A percentile compares a stretch with the other conserved stretches of the same genome.
Conservation (phyloP, 1,140 invertebrate species). For the Diorhabda elongata region DNA sequence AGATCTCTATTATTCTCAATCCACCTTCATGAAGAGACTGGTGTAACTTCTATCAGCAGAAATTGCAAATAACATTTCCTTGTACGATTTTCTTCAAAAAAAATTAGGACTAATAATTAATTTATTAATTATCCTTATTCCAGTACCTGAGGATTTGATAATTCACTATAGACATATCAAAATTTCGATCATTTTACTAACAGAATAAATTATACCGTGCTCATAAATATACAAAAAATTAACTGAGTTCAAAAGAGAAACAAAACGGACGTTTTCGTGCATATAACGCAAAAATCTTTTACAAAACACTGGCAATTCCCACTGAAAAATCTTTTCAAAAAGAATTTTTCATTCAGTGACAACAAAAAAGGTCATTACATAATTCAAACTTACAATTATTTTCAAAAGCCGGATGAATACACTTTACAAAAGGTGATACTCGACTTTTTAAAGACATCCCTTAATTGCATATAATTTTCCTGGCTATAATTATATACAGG, state of each 20-base stretch:
- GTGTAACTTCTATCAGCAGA: too few species aligned
- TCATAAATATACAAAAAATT: too few species aligned
- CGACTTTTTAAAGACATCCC: background rate
- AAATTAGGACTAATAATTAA: too few species aligned
- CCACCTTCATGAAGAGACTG: too few species aligned
- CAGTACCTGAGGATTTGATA: too few species aligned
- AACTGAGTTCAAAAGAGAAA: background rate
- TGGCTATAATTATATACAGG: background rate
- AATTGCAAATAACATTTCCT: too few species aligned
- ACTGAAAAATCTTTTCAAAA: background rate
- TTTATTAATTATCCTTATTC: too few species aligned
- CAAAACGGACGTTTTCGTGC: background rate
- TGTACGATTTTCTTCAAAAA: too few species aligned
- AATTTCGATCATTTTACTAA: too few species aligned
- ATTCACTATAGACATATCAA: too few species aligned
- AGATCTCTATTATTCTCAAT: too few species aligned
- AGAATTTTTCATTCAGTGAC: background rate
- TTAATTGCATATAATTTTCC: background rate
- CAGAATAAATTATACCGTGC: too few species aligned
- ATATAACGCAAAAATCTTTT: background rate
- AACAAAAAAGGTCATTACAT: slow-evolving; percentile 2
- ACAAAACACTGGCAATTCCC: background rate
- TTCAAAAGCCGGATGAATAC: background rate
- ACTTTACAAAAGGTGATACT: background rate
- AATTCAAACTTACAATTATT: slow-evolving; percentile 3